Percentiles rank a stretch among this genome's conserved stretches.
Conservation (phyloP, 2,113 vertebrate genomes). For the Dicerorhinus sumatrensis region DNA sequence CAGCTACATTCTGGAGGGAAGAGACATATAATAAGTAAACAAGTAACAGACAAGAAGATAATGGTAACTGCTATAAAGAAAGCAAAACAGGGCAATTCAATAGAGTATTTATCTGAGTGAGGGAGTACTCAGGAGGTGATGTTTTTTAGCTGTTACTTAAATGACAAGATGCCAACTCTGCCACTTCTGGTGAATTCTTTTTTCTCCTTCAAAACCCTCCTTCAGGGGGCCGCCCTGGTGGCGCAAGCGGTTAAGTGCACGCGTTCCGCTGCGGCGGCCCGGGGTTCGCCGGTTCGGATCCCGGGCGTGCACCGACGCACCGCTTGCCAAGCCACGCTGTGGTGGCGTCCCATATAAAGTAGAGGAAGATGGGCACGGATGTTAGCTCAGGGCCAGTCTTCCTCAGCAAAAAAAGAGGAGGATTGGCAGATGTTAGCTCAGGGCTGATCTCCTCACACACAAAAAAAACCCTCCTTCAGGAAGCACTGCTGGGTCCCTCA, state of each 20-base stretch:
- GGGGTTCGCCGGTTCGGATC: no score
- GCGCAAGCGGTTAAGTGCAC: no score
- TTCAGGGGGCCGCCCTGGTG: no score
- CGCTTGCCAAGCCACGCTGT: no score
- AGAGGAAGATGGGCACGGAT: no score
- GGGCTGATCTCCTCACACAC: no score
- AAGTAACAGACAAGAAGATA: neutral
- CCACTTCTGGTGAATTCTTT: neutral
- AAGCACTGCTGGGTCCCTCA: neutral
- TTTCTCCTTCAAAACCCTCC: conserved; percentile 12
- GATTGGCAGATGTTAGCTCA: no score
- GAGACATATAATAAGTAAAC: neutral
- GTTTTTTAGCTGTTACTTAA: conserved; percentile 19
- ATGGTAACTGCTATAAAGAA: neutral
- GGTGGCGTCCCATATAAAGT: no score
- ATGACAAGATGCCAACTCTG: neutral
- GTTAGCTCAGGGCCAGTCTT: no score
- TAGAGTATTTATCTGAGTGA: neutral
- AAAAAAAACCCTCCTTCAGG: neutral
- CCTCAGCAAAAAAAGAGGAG: no score
- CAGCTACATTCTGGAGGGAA: neutral
- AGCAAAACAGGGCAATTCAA: neutral
- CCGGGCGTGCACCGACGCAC: no score
- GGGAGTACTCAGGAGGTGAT: neutral
- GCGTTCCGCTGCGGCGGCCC: no score